These are phyloP conservation scores for Acanthoscelides obtectus DNA, from an alignment of 2,888 invertebrate species.

Conservation along the genomic window DNA sequence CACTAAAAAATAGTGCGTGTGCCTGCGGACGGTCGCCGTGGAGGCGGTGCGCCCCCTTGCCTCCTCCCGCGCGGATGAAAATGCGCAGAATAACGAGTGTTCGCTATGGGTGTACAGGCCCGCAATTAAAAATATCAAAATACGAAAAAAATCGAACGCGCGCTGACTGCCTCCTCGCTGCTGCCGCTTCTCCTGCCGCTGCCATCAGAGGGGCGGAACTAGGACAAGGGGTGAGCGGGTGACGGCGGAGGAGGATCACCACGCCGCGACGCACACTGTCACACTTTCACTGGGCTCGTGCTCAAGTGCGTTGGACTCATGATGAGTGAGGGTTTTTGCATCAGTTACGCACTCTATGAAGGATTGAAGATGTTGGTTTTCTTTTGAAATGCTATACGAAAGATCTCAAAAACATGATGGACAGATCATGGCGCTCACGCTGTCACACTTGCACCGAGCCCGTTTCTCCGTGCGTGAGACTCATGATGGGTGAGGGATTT, in stretches of 20 bases:
- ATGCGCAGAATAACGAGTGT: slow-evolving; percentile 55
- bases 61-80: slow-evolving; percentile 49
- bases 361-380: too few species aligned
- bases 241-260: not conserved
- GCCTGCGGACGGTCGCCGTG: slow-evolving; percentile 19
- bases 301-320: not conserved
- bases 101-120: slow-evolving; percentile 42
- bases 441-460: too few species aligned
- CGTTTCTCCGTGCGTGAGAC: too few species aligned
- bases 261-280: not conserved
- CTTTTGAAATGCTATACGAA: too few species aligned
- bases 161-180: slow-evolving; percentile 11
- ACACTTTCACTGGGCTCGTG: not conserved
- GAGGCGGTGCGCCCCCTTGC: slow-evolving; percentile 44
- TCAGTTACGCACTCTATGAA: too few species aligned
- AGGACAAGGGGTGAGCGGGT: not conserved
- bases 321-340: too few species aligned
- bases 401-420: too few species aligned
- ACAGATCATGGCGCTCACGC: too few species aligned
- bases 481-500: too few species aligned
- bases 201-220: not conserved
- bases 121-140: slow-evolving; percentile 56
- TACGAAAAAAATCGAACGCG: slow-evolving; percentile 43
- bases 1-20: slow-evolving; percentile 63
- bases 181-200: not conserved